Evolutionary conservation across 2,888 invertebrate genomes (phyloP), one percentile per base, ranked within the genome.

Genomic region (Pterostichus madidus): DNA sequence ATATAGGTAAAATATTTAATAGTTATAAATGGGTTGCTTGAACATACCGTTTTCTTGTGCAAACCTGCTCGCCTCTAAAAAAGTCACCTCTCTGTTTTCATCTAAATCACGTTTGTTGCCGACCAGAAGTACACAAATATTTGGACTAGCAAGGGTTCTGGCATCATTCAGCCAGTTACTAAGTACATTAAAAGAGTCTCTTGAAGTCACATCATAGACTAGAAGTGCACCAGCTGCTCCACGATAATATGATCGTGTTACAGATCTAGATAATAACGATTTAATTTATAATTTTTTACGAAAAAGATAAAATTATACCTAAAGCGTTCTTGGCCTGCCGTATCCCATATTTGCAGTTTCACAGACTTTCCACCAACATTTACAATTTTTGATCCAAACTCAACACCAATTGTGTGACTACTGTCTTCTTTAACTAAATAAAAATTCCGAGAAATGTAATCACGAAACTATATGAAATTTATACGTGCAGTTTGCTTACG

Each of bases 221-320:
- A 98, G 91, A 44, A 97, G 91, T 39, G 97, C 97, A n/a, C 97
- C 97, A 71, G 97, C 97, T 11, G 97, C 97, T 2, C 97, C 97
- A 84, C 96, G 91, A 89, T 96, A 96, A 88, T 96, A 96, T 35
- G 95, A 95, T 68, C 95, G 92, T 0, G 94, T 94, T n/a, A 94
- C 94, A 7, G 93, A 93, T 85, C 93, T 93, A 86, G 10, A 90
- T 90, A 82, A 52, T 17, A 68, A 32, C 32, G 32, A 53, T 56
- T 73, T 31, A 7, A 73, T 73, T 75, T 53, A 53, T n/a, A 75
- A 15, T 24, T 73, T 6, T 44, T 46, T 5, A 35, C 0, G 7
- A 4, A 53, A 49, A 10, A 49, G 49, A 2, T 49, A 68, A 44
- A 35, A 64, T 17, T 6, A 46, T 85, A 93, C 85, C 93, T 93